Base-by-base conservation (phyloP, 1,140 invertebrate genomes). In the Papilio xuthus region DNA sequence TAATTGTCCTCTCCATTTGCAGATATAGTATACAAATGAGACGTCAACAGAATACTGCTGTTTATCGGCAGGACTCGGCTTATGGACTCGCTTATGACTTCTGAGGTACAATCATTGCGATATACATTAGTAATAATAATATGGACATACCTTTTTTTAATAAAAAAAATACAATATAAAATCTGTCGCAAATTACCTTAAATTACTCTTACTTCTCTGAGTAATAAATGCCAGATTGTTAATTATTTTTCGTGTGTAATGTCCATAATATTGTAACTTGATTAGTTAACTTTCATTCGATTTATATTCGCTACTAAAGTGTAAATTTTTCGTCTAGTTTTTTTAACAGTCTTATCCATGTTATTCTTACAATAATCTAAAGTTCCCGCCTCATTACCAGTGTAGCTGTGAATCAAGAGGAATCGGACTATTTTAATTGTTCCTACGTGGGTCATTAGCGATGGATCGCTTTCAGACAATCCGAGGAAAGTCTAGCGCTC, bases 381-480 rank as follows among this genome's bases (percentile, higher is more conserved):
- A 76, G 50, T 60, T 76, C 74, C 56, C 74, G 74, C 50, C 74
- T 76, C 74, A 76, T 76, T 76, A 76, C 50, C 74, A 32, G 63
- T 60, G 74, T 76, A 60, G 74, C 74, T 60, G 74, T 76, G 74
- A 76, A 76, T 76, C 74, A 76, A 60, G 74, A 76, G 74, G 53
- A 76, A 76, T 37, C 53, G 74, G 53, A 60, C 74, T 76, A 76
- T 76, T 76, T 76, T 76, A 76, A 76, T 76, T 76, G 53, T 76
- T 76, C 74, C 74, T 76, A 76, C 74, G 74, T 76, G 74, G 74
- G 53, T 76, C 74, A 76, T 76, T 76, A 76, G 74, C 74, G 74
- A 76, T 76, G 74, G 53, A 76, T 76, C 53, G 74, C 18, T 76
- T 76, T 76, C 53, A 76, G 37, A 60, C 37, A 76, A 76, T 76